A percentile compares a stretch with the other conserved stretches of the same genome.
These are phyloP conservation scores for Nipponacmea schrenckii DNA, from an alignment of 2,888 invertebrate species.

Conservation along the genomic window DNA sequence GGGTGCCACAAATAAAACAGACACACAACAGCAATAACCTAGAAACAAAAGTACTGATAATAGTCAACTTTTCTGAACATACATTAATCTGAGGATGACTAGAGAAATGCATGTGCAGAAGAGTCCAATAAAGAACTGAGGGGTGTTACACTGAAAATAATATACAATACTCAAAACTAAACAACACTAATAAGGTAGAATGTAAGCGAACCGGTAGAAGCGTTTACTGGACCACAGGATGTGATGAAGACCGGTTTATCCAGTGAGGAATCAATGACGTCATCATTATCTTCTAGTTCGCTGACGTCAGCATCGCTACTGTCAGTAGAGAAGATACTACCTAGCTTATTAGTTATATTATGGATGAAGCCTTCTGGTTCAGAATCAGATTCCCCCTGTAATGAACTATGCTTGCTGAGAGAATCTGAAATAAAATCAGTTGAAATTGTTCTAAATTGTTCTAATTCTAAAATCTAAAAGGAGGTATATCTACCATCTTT, in stretches of 20 bases:
- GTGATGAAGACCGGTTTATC: constrained; percentile 63
- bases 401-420: constrained; percentile 57
- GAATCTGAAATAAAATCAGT: constrained; percentile 48
- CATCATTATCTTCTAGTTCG: constrained; percentile 59
- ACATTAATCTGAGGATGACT: too few relatives aligned
- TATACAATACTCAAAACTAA: constrained; percentile 13
- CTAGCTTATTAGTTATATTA: constrained; percentile 61
- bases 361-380: constrained; percentile 62
- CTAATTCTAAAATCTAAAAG: too few relatives aligned
- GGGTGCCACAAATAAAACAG: too few relatives aligned
- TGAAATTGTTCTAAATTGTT: too few relatives aligned
- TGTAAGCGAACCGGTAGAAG: constrained; percentile 50
- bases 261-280: constrained; percentile 54
- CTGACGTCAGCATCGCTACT: constrained; percentile 71
- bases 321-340: constrained; percentile 77
- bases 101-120: too few relatives aligned
- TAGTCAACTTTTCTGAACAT: too few relatives aligned
- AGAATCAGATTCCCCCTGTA: constrained; percentile 65
- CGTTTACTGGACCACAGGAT: constrained; percentile 60
- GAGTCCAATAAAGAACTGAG: too few relatives aligned
- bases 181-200: neutral
- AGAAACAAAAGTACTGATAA: too few relatives aligned
- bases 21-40: too few relatives aligned
- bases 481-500: too few relatives aligned
- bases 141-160: too few relatives aligned